These are phyloP conservation scores for Bombus pascuorum DNA, from an alignment of 1,140 invertebrate species.

Conservation along the genomic window DNA sequence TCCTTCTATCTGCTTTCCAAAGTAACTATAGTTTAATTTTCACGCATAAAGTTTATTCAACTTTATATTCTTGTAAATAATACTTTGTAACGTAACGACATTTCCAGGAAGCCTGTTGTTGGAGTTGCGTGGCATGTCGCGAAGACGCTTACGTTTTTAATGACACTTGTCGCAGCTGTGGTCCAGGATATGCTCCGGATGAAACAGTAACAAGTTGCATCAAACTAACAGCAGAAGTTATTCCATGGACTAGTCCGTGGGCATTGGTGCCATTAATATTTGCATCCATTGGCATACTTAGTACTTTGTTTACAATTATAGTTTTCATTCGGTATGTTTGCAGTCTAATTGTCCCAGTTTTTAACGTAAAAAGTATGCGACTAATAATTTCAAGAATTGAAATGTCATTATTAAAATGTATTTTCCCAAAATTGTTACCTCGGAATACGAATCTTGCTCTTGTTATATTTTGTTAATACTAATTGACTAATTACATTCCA, in stretches of 20 bases:
- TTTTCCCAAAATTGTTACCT: too few relatives aligned
- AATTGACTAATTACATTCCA: constrained; percentile 30
- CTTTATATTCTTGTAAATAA: neutral
- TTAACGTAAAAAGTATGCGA: too few relatives aligned
- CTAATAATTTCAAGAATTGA: too few relatives aligned
- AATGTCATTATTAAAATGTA: too few relatives aligned
- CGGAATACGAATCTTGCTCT: neutral
- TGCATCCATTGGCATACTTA: constrained; percentile 84
- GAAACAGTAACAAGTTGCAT: constrained; percentile 81
- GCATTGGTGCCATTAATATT: constrained; percentile 85
- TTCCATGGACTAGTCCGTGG: constrained; percentile 85
- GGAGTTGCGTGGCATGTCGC: constrained; percentile 86
- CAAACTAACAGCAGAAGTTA: constrained; percentile 82
- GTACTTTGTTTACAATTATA: constrained; percentile 85
- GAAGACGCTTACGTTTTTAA: constrained; percentile 85
- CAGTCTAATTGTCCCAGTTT: too few relatives aligned
- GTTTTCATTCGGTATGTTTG: constrained; percentile 85
- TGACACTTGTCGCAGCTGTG: constrained; percentile 84
- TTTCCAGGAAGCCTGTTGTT: constrained; percentile 85
- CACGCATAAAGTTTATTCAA: too few relatives aligned
- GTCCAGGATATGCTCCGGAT: constrained; percentile 84
- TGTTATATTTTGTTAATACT: neutral
- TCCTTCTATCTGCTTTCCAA: neutral
- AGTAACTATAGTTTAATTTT: neutral
- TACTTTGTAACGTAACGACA: neutral